Evolutionary conservation across 2,888 invertebrate species (phyloP), one percentile per base, ranked within the genome.

Genomic region (Latheticus oryzae): DNA sequence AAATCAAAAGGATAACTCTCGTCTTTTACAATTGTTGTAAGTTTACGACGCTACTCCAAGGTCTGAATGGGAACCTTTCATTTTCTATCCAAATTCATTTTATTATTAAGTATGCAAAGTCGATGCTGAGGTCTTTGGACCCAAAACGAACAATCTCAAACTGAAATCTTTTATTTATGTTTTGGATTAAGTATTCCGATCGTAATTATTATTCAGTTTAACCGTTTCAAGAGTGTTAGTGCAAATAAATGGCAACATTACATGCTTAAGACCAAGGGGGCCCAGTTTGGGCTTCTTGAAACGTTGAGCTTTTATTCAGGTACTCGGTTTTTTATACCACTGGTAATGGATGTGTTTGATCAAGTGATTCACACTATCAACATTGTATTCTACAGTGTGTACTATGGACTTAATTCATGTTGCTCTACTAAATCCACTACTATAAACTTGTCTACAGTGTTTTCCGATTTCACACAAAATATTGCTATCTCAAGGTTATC

Each of bases 171-270:
- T 48, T 48, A 48, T 48, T 48, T 48, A 48, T 48, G 24, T 21
- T 48, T 43, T 43, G 26, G 37, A 48, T 48, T 37, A 15, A 37
- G 37, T 17, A 48, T 48, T 45, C 45, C 21, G 45, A 45, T 51
- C 38, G 38, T 30, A 30, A 52, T 52, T 52, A 42, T 42, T 42
- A 52, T 52, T 52, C 52, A 42, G 52, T 32, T 37, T 54, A 45
- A 47, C 40, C 48, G 37, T 33, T 37, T 26, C 40, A 48, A 30
- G 40, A 55, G 33, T 19, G 48, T 9, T 48, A 48, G 38, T 40
- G 55, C 55, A 45, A 55, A 55, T 55, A 55, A 55, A 56, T 56
- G 23, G 37, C 42, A 43, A 42, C 50, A 56, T 50, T 50, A 42
- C 16, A 23, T 1, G n/a, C 32, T 19, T 26, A 42, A 40, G 55